Evolutionary conservation across 2,888 invertebrate species (phyloP), one percentile per base, ranked within the genome.

Genomic region (Mechanitis mazaeus): DNA sequence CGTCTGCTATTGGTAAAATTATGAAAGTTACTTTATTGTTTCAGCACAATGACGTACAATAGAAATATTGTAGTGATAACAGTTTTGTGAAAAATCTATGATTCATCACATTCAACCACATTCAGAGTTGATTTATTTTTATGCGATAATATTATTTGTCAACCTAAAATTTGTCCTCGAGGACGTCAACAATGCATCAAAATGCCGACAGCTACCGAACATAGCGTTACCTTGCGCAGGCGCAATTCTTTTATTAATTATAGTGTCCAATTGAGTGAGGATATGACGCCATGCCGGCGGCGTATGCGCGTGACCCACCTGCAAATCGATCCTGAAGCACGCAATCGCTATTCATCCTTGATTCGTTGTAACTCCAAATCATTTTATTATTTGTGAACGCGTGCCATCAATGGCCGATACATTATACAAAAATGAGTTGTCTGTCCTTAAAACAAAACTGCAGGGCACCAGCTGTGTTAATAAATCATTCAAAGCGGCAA

Each of bases 161-260:
- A 64, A 58, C 67, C 63, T 61, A 67, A 72, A 70, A 71, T 72
- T 72, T 70, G 62, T 64, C 69, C 67, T 71, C 68, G 63, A 66
- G 69, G 76, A 76, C 77, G 76, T 81, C 81, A 82, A 79, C 79
- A 81, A 77, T 84, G 82, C 81, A 76, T 75, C 80, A 76, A 80
- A 78, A 71, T 68, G 70, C 72, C 74, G 75, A 70, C 76, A 77
- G 78, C 76, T 77, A 77, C 87, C 87, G 83, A 85, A 87, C 84
- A 87, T 83, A 87, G 87, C 65, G 71, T 75, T 77, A 77, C 75
- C 75, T 79, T 80, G 82, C 75, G 77, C 78, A 76, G 76, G 81
- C 87, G 81, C 87, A 81, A 80, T 83, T 81, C 82, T 88, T 88
- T 89, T 88, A 89, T 88, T 89, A 88, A 89, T 88, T 86, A 81